phyloP scores from a whole-genome alignment of 1,140 invertebrate species.

The Dreissena rostriformis region DNA sequence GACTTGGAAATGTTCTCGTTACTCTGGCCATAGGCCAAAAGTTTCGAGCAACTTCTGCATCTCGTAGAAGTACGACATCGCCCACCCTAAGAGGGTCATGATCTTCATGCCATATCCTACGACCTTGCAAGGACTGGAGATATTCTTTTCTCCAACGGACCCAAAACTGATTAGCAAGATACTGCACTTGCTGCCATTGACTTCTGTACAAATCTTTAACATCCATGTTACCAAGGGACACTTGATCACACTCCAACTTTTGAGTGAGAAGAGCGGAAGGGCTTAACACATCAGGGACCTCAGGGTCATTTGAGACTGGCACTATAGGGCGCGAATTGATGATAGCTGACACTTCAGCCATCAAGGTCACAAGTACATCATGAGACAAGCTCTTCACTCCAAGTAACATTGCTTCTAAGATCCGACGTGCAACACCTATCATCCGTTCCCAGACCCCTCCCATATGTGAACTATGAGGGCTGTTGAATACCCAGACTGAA shows the following conservation, averaged over 20 bases:
- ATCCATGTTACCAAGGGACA: neutral
- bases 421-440: neutral
- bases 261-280: conserved; percentile 37
- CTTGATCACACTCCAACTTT: neutral
- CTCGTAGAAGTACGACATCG: conserved; percentile 35
- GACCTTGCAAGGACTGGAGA: conserved; percentile 25
- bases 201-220: conserved; percentile 21
- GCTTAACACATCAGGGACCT: conserved; percentile 11
- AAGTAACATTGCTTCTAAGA: neutral
- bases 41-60: conserved; percentile 13
- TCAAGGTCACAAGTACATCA: conserved; percentile 14
- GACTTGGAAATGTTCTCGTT: neutral
- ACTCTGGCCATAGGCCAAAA: conserved; percentile 2
- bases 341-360: conserved; percentile 28
- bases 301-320: conserved; percentile 10
- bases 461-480: conserved; percentile 56
- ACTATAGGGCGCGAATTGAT: conserved; percentile 27
- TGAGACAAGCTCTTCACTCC: neutral
- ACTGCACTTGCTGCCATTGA: conserved; percentile 47
- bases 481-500: conserved; percentile 43
- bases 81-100: conserved; percentile 1
- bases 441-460: conserved; percentile 54
- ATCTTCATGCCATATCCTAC: conserved; percentile 11
- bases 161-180: conserved; percentile 42
- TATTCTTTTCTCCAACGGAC: conserved; percentile 51